Base-by-base conservation (phyloP, 2,113 vertebrate genomes). In the Tachuris rubrigastra region DNA sequence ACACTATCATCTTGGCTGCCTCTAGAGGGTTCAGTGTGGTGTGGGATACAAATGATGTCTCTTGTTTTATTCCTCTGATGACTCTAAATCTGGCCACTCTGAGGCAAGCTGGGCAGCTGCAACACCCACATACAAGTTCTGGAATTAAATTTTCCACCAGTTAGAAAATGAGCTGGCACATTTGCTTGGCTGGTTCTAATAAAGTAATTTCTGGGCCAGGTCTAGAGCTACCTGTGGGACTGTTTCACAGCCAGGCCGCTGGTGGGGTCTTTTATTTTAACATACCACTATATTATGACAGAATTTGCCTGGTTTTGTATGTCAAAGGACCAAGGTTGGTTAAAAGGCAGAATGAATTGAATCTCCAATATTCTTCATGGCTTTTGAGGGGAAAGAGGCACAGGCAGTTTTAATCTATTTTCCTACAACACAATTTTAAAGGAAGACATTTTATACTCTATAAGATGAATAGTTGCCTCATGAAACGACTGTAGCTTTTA, bases 131-230 rank as follows among this genome's bases (percentile, higher is more conserved):
- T 87, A 52, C 47, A 76, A 90, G 33, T 68, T 53, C 69, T 94
- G 86, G 52, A 95, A 96, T 92, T 91, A 75, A 89, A 85, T 95
- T 90, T 89, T 94, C 73, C 62, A 87, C 31, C 69, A 85, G 47
- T 91, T 96, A 89, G 96, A 90, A 97, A 98, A 96, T 37, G n/a
- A 96, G 12, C 71, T 98, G 97, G 92, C 93, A 96, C 76, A 52
- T 90, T 87, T 93, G 8, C 76, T 96, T 98, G 94, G 73, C 94
- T 94, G n/a, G 16, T 77, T 93, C 58, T 83, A 81, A 73, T 85
- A 80, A 93, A 93, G n/a, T 23, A 0, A 42, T 89, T 96, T 97
- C 90, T 93, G 80, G 62, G 58, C 62, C 95, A 95, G 85, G 50
- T 80, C 16, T 92, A 78, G 46, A 95, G 81, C 89, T 94, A 95